Evolutionary conservation across 2,888 invertebrate genomes (phyloP).

Genomic region (Aromia moschata): DNA sequence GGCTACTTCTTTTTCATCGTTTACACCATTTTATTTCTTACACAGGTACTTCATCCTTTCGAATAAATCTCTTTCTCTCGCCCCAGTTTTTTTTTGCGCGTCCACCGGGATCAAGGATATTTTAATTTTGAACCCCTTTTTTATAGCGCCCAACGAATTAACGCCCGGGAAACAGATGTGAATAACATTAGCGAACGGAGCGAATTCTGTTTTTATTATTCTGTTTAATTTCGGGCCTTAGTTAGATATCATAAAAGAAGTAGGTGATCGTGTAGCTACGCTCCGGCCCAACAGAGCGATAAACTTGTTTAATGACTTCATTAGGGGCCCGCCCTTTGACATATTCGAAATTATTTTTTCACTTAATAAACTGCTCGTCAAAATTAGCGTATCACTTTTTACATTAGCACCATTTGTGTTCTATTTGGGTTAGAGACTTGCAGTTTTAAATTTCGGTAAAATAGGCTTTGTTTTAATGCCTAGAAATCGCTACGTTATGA

Average conservation of each 20-base stretch:
- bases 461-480: too few relatives aligned
- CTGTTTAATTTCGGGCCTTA: constrained; percentile 6
- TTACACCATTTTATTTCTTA: constrained; percentile 47
- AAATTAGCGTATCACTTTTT: too few relatives aligned
- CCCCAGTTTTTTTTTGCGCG: constrained; percentile 10
- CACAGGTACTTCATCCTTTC: constrained; percentile 39
- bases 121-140: constrained; percentile 26
- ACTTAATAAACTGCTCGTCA: too few relatives aligned
- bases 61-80: constrained; percentile 39
- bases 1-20: constrained; percentile 46
- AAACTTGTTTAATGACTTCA: too few relatives aligned
- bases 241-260: not conserved
- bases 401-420: too few relatives aligned
- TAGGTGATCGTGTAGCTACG: not conserved
- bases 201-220: constrained; percentile 14
- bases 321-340: too few relatives aligned
- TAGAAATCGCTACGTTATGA: too few relatives aligned
- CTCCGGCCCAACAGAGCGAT: too few relatives aligned
- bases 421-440: too few relatives aligned
- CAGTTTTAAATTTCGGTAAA: too few relatives aligned
- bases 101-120: constrained; percentile 10
- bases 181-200: constrained; percentile 13
- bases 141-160: constrained; percentile 17
- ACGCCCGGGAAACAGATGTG: constrained; percentile 16
- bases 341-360: too few relatives aligned